Evolutionary conservation across 2,113 vertebrate species (phyloP), one percentile per base, ranked within the genome.

Genomic region (Tragelaphus buxtoni): DNA sequence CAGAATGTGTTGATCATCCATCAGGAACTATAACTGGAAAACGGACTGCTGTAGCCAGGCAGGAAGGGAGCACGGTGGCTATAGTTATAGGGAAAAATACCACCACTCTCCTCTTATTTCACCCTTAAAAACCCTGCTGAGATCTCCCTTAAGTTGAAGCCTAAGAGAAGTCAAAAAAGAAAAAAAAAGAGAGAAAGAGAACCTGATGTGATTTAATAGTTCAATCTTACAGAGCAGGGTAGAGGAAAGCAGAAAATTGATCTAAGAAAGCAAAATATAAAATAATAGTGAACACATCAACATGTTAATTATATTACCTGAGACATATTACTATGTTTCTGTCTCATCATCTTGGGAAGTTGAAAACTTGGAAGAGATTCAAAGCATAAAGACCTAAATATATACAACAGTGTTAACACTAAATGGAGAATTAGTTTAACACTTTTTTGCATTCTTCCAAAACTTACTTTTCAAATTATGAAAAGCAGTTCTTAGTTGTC

Each of bases 391-490:
- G 30, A 7, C 17, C 35, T 89, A 82, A 72, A 28, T 77, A 77
- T 49, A 61, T 28, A 60, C 5, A 51, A 28, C 4, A 65, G 61
- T 72, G n/a, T 51, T 93, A 74, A 79, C 61, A 39, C 69, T 93
- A 77, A 90, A 30, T 69, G 45, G 2, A 58, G 53, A 17, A 39
- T 9, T 30, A 55, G 30, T 88, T 65, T 20, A 51, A 56, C 0
- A 30, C 32, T 72, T 30, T 94, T 94, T 88, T 90, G 4, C 18
- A 61, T 95, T 92, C 45, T 81, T 90, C 20, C 51, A 63, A 74
- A 97, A 85, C 89, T 82, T 18, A 82, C 22, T 77, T 90, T 77
- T 47, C 13, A 82, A 88, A 49, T 30, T 88, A 56, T 39, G 49
- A 74, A 47, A 65, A 84, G 8, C 3, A 85, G 24, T 82, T 88